phyloP scores from a whole-genome alignment of 2,888 invertebrate species.

The Artemia sinica region DNA sequence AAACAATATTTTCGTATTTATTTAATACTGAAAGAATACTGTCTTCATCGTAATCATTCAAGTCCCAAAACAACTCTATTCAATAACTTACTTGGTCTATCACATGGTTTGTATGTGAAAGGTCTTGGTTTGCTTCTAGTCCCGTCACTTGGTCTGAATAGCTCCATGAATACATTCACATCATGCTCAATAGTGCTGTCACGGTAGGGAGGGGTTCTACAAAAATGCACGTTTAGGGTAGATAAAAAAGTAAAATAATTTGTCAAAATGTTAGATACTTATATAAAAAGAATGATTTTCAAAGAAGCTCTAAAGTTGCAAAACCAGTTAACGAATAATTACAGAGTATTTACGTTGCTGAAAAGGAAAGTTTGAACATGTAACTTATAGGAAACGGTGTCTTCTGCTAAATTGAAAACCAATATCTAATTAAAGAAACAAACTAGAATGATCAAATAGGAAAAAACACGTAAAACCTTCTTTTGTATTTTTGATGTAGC shows the following conservation, averaged over 20 bases:
- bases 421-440: no score
- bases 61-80: no score
- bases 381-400: background rate
- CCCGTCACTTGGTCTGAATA: constrained; percentile 53
- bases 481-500: no score
- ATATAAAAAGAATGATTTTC: background rate
- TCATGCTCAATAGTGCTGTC: constrained; percentile 43
- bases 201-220: constrained; percentile 56
- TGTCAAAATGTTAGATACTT: constrained; percentile 23
- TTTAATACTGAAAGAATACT: no score
- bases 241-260: constrained; percentile 20
- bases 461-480: no score
- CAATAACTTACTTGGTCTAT: no score
- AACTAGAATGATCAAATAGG: no score
- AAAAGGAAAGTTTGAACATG: background rate
- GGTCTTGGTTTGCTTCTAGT: constrained; percentile 46
- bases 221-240: constrained; percentile 25
- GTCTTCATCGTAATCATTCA: no score
- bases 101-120: constrained; percentile 46
- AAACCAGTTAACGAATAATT: background rate
- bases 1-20: no score
- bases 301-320: background rate
- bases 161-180: constrained; percentile 51
- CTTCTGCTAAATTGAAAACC: no score
- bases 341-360: background rate